These are phyloP conservation scores for Hippocampus mohnikei DNA, from an alignment of 2,113 vertebrate genomes.

Conservation along the genomic window DNA sequence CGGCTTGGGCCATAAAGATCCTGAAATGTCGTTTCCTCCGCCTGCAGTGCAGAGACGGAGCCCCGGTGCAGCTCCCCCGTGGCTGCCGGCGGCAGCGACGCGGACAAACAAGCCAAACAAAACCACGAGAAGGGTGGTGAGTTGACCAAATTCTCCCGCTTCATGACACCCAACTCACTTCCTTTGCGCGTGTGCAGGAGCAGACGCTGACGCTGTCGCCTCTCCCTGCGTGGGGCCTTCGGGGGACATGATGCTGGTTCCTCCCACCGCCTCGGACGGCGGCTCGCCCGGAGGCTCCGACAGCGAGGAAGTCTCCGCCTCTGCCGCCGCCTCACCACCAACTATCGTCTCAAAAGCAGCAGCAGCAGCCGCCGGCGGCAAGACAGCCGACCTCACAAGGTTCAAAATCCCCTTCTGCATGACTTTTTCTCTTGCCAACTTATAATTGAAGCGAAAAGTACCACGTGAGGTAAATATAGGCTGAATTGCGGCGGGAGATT, in stretches of 20 bases:
- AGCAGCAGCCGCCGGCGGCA: slow-evolving; percentile 53
- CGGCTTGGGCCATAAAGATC: too few species aligned
- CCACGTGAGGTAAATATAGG: slow-evolving; percentile 47
- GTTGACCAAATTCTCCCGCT: background rate
- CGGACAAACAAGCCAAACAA: slow-evolving; percentile 61
- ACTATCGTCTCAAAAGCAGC: slow-evolving; percentile 40
- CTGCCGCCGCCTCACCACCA: slow-evolving; percentile 30
- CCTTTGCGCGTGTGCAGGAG: fast-evolving
- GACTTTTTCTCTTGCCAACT: slow-evolving; percentile 21
- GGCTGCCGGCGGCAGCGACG: slow-evolving; percentile 40
- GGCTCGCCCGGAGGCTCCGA: slow-evolving; percentile 82
- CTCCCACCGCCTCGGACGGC: slow-evolving; percentile 78
- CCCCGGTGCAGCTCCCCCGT: slow-evolving; percentile 83
- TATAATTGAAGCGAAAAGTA: slow-evolving; percentile 55
- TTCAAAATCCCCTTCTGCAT: slow-evolving; percentile 16
- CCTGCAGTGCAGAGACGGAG: slow-evolving; percentile 76
- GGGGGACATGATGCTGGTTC: slow-evolving; percentile 69
- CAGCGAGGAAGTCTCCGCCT: slow-evolving; percentile 70
- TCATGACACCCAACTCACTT: background rate
- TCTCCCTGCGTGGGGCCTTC: slow-evolving; percentile 70
- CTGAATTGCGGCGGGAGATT: slow-evolving; percentile 29
- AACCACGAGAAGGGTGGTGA: slow-evolving; percentile 56
- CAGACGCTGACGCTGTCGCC: slow-evolving; percentile 46
- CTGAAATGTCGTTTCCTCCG: background rate
- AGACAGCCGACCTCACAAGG: slow-evolving; percentile 67